Conservation (phyloP, 2,113 vertebrate species). For the Octodon degus region DNA sequence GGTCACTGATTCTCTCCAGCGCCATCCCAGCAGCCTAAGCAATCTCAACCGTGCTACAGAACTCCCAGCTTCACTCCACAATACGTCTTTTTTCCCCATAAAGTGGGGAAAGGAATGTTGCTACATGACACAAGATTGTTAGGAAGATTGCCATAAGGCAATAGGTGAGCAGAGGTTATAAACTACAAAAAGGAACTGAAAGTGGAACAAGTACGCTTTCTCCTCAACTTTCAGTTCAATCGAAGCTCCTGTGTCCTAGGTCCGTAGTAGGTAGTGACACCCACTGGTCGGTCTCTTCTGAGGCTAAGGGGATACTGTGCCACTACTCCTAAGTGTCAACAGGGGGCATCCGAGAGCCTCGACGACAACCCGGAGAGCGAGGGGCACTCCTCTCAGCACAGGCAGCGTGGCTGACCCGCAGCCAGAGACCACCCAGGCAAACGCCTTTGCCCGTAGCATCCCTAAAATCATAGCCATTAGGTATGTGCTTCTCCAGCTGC, state of each 20-base stretch:
- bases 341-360: not conserved
- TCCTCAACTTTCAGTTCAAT: not conserved
- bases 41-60: too few relatives aligned
- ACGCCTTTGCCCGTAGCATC: not conserved
- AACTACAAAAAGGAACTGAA: not conserved
- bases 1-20: not conserved
- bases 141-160: not conserved
- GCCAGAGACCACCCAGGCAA: not conserved
- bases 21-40: not conserved
- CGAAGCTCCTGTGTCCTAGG: not conserved
- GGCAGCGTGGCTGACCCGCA: not conserved
- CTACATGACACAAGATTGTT: not conserved
- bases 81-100: not conserved
- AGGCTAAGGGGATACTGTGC: not conserved
- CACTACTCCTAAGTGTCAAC: not conserved
- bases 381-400: not conserved
- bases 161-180: not conserved
- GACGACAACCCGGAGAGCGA: not conserved
- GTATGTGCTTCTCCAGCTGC: not conserved
- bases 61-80: not conserved
- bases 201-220: not conserved
- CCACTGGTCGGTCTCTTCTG: not conserved
- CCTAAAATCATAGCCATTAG: not conserved
- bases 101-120: not conserved
- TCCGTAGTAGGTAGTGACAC: not conserved